Conservation (phyloP, 2,888 invertebrate species). For the Eudasyphora cyanicolor region DNA sequence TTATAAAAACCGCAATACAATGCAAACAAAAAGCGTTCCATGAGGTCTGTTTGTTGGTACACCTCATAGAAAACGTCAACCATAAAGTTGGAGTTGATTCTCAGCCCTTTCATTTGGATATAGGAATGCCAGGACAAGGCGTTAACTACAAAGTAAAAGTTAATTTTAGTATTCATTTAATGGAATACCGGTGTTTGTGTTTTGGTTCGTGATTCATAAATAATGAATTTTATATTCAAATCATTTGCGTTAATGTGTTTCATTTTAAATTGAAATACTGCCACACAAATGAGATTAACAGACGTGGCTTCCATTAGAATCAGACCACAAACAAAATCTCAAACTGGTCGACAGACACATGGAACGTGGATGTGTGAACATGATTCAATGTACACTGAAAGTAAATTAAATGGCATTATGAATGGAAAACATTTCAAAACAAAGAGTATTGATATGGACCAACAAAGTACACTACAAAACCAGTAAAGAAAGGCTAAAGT, state of each 20-base stretch:
- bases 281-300: background rate
- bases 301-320: background rate
- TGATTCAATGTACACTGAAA: background rate
- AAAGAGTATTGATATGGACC: too few relatives aligned
- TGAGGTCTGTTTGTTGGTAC: too few relatives aligned
- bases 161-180: slow-evolving; percentile 11
- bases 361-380: background rate
- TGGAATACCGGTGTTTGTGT: background rate
- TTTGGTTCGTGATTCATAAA: slow-evolving; percentile 8
- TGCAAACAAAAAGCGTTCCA: too few relatives aligned
- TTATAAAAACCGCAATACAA: too few relatives aligned
- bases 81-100: too few relatives aligned
- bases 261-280: slow-evolving; percentile 29
- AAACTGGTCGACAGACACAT: background rate
- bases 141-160: slow-evolving; percentile 9
- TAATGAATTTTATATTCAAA: slow-evolving; percentile 29
- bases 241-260: slow-evolving; percentile 25
- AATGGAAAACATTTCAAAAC: too few relatives aligned
- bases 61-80: too few relatives aligned
- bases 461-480: too few relatives aligned
- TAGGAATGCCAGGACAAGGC: too few relatives aligned
- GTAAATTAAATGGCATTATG: too few relatives aligned
- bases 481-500: too few relatives aligned
- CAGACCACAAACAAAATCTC: background rate
- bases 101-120: too few relatives aligned